phyloP scores from a whole-genome alignment of 2,888 invertebrate genomes.

The Andrena praecox region DNA sequence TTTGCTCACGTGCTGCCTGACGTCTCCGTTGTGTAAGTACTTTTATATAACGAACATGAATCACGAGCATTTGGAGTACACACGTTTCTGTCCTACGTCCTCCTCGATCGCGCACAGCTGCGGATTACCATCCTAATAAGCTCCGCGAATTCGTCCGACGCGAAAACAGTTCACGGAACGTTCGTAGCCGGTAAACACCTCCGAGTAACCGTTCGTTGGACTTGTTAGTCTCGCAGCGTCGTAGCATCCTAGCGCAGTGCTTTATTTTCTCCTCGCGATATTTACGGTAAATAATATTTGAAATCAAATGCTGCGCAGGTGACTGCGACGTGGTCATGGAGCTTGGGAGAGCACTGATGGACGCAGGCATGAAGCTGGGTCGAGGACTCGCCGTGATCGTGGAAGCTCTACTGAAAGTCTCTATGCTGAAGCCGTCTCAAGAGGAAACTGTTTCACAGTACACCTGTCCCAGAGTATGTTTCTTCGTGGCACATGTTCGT shows the following conservation, averaged over 20 bases:
- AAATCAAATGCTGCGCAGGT: constrained; percentile 66
- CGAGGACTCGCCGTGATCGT: constrained; percentile 84
- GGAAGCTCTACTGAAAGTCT: constrained; percentile 87
- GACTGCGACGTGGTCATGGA: constrained; percentile 78
- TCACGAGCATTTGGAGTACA: constrained; percentile 41
- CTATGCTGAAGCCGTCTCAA: constrained; percentile 86
- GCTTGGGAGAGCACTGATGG: constrained; percentile 76
- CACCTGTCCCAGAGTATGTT: constrained; percentile 86
- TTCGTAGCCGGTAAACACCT: constrained; percentile 47
- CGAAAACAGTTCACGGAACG: constrained; percentile 73
- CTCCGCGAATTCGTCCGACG: constrained; percentile 65
- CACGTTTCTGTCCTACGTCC: constrained; percentile 31
- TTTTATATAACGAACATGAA: constrained; percentile 65
- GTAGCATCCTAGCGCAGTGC: neutral
- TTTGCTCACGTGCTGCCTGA: constrained; percentile 82
- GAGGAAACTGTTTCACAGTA: constrained; percentile 86
- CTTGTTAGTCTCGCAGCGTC: constrained; percentile 3
- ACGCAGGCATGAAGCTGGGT: constrained; percentile 76
- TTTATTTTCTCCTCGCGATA: neutral
- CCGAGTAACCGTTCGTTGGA: constrained; percentile 2
- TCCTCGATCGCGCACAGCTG: constrained; percentile 72
- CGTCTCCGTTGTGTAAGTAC: constrained; percentile 80
- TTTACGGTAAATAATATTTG: neutral
- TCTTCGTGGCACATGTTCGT: neutral
- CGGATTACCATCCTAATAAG: constrained; percentile 75